Evolutionary conservation across 2,113 vertebrate species (phyloP).

Genomic region (Brachyistius frenatus): DNA sequence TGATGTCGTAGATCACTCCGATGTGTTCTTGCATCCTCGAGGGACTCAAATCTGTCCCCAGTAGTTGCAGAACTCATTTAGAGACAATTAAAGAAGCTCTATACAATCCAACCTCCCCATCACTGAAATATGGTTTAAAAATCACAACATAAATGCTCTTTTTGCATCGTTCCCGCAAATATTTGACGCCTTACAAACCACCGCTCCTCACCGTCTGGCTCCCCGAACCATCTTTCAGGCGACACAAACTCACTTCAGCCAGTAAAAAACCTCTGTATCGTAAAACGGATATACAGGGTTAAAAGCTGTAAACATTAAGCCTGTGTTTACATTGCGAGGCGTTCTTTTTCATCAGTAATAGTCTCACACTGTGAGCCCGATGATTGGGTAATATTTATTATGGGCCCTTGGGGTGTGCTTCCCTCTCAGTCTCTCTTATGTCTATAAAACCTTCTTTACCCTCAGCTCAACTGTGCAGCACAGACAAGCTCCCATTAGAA

Average conservation of each 20-base stretch:
- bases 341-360: constrained; percentile 77
- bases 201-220: constrained; percentile 13
- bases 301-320: constrained; percentile 67
- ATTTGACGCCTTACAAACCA: constrained; percentile 9
- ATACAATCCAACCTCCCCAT: constrained; percentile 37
- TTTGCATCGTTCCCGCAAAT: constrained; percentile 20
- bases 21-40: constrained; percentile 36
- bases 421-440: constrained; percentile 51
- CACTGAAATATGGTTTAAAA: constrained; percentile 3
- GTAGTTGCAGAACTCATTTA: constrained; percentile 76
- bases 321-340: constrained; percentile 56
- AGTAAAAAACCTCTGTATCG: constrained; percentile 27
- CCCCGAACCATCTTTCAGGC: constrained; percentile 11
- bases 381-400: constrained; percentile 78
- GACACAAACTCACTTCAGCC: constrained; percentile 13
- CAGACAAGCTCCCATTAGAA: constrained; percentile 65
- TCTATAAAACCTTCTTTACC: constrained; percentile 71
- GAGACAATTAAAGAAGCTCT: constrained; percentile 67
- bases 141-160: no score
- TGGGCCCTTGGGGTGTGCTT: constrained; percentile 68
- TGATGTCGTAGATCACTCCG: constrained; percentile 72
- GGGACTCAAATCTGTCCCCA: constrained; percentile 62
- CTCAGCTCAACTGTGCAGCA: constrained; percentile 47
- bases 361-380: constrained; percentile 70
- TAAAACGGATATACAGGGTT: constrained; percentile 49